phyloP scores from a whole-genome alignment of 1,140 invertebrate species.

The Tyrophagus putrescentiae region DNA sequence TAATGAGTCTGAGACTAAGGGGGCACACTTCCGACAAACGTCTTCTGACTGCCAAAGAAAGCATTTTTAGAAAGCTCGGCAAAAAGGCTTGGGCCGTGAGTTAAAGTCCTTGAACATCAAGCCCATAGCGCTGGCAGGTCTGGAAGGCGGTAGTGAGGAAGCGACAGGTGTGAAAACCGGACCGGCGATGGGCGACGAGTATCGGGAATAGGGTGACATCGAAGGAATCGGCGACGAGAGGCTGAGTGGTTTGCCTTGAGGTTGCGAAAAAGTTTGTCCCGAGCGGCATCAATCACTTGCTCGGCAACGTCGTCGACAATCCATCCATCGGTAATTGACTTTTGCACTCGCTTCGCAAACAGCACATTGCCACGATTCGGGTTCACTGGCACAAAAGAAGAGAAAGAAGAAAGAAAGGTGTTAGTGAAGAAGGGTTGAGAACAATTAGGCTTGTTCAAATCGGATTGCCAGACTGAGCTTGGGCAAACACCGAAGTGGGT shows the following conservation, averaged over 20 bases:
- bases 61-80: constrained; percentile 2
- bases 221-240: constrained; percentile 12
- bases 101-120: constrained; percentile 8
- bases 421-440: too few species aligned
- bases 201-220: not conserved
- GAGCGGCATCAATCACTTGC: not conserved
- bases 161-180: not conserved
- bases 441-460: too few species aligned
- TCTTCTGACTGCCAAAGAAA: not conserved
- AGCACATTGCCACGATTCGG: constrained; percentile 54
- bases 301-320: constrained; percentile 46
- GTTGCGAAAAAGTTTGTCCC: constrained; percentile 14
- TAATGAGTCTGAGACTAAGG: too few species aligned
- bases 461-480: too few species aligned
- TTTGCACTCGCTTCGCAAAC: constrained; percentile 67
- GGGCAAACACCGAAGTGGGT: too few species aligned
- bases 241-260: constrained; percentile 1
- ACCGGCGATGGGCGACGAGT: constrained; percentile 1
- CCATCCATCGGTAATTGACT: constrained; percentile 72
- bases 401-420: not conserved
- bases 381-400: constrained; percentile 3
- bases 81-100: constrained; percentile 12
- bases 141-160: not conserved
- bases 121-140: not conserved
- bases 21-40: too few species aligned